A percentile compares a stretch with the other conserved stretches of the same genome.
These are phyloP conservation scores for Tolmerus cingulatus DNA, from an alignment of 2,888 invertebrate species.

Conservation along the genomic window DNA sequence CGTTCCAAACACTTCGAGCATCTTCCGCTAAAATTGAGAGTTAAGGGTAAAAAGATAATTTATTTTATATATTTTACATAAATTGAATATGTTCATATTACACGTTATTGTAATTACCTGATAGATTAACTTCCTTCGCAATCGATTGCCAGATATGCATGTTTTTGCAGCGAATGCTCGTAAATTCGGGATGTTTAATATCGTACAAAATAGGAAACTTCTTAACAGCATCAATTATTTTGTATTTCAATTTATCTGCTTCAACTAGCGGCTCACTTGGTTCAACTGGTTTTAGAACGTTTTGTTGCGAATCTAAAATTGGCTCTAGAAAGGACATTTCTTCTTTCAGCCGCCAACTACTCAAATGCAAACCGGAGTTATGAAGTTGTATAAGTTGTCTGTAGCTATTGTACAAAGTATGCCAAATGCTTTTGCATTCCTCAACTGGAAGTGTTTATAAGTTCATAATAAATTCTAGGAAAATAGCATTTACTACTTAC, in stretches of 20 bases:
- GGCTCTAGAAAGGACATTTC: slow-evolving; percentile 8
- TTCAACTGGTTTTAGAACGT: background rate
- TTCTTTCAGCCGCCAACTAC: background rate
- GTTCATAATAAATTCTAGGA: background rate
- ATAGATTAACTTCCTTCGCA: background rate
- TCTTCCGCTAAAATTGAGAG: background rate
- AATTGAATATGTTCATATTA: too few relatives aligned
- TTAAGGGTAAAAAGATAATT: background rate
- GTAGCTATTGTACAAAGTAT: background rate
- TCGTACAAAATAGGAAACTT: background rate
- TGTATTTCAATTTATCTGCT: background rate
- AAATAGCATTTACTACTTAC: background rate
- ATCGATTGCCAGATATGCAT: slow-evolving; percentile 8
- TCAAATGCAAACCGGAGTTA: background rate
- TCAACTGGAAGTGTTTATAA: background rate
- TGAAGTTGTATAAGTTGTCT: background rate
- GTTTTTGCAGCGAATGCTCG: background rate
- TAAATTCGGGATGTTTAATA: slow-evolving; percentile 4
- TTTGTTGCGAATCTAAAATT: background rate
- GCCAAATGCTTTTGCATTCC: slow-evolving; percentile 4
- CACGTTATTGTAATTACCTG: background rate
- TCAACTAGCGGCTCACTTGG: background rate
- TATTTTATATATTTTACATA: too few relatives aligned
- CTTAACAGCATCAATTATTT: background rate
- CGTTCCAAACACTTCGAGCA: background rate